Base-by-base conservation (phyloP, 2,113 vertebrate species). In the Seriola quinqueradiata region DNA sequence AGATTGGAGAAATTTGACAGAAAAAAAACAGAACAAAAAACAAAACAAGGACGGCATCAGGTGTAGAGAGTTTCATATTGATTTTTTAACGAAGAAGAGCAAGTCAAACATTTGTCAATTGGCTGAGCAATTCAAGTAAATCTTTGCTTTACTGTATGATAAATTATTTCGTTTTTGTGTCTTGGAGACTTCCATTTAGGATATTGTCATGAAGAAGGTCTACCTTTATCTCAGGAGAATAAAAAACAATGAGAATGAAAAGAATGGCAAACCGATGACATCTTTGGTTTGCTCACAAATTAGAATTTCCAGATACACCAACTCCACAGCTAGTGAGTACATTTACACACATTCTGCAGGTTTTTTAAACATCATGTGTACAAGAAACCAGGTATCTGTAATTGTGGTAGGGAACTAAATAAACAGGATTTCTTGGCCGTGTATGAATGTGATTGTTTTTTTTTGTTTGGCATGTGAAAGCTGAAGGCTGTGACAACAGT, bases 91-190 rank as follows among this genome's bases (percentile, higher is more conserved):
- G 14, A 64, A 66, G 75, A 28, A 68, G 57, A 69, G n/a, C n/a
- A 3, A 54, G 74, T 70, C 76, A 74, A 72, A 44, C 65, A 75
- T 75, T 84, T 63, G 79, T 79, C 66, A 65, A 38, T 42, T 70
- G 48, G 52, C 72, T 60, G 46, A 58, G 23, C 68, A 21, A 34
- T 42, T 50, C 21, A 78, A 68, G 28, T 67, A 48, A 60, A 76
- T 54, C 36, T 69, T 74, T 58, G 38, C 32, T 67, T 58, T 67
- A 36, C 52, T 34, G 16, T 19, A 8, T 52, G 0, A 66, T 46
- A 5, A 44, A 44, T 44, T 25, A 25, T 44, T 42, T 46, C 23
- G 17, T 23, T 67, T 28, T 48, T 28, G 40, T 44, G 25, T 50
- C 8, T 25, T 10, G 1, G 4, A 28, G 32, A 54, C 21, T 5